Base-by-base conservation (phyloP, 2,113 vertebrate genomes). In the Pycnonotus jocosus region DNA sequence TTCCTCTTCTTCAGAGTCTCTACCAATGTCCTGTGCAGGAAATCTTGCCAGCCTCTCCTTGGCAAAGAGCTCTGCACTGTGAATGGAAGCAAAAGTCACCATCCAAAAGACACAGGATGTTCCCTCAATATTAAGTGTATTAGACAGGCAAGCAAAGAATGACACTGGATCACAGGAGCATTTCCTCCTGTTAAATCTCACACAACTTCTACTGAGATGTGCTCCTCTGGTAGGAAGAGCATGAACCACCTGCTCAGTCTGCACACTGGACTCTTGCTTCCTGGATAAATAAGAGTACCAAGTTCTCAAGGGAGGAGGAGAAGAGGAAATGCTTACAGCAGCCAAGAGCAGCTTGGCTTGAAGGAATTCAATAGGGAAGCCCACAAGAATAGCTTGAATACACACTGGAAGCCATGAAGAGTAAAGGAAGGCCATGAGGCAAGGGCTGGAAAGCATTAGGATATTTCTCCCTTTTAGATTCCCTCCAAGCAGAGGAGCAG, bases 11-110 rank as follows among this genome's bases (percentile, higher is more conserved):
- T 87, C 73, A 74, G 84, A 86, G 72, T n/a, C 61, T 78, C 61
- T 91, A 74, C 40, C 79, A 88, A 45, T 42, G 40, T 64, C 33
- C 27, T 79, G 27, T 66, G 81, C 66, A 90, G 68, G 70, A 91
- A 87, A 95, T 84, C 48, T 53, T 84, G 57, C 47, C 92, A 83
- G 40, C 15, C 23, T 73, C 66, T 90, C 64, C 69, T 77, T 81
- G 64, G 47, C 78, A 91, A 91, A 85, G 45, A 95, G 71, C 20
- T 66, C 58, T 90, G 30, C 74, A 83, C 37, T 74, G 51, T 88
- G 50, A 87, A 90, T 73, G 85, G 81, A 93, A 95, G 83, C 53
- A 95, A 68, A 89, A 92, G 47, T 64, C 87, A 86, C 79, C 62
- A 82, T 90, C 53, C 62, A 77, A 85, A 91, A 79, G 38, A 83